Evolutionary conservation across 2,113 vertebrate genomes (phyloP), one percentile per base, ranked within the genome.

Genomic region (Mustela nigripes): DNA sequence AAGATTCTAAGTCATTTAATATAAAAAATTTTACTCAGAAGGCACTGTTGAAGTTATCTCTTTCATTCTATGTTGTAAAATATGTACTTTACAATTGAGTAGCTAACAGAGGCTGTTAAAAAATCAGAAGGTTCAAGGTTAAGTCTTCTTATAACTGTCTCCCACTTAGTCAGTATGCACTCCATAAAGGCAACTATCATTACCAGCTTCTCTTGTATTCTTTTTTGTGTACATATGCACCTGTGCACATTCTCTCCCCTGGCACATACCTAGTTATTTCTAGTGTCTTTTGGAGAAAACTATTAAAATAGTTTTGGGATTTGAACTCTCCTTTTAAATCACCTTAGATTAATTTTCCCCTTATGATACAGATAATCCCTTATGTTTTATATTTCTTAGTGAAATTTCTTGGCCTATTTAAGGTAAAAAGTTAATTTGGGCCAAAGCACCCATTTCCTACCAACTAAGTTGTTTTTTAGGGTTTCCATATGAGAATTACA

Each of bases 381-480:
- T 76, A 24, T 87, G 14, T 95, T 94, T 92, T 91, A 67, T 63
- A 96, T 94, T 90, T 96, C 48, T 60, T 93, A 80, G 50, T 90
- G 67, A 95, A 86, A 39, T 97, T 71, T 94, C 62, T 97, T 97
- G 63, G 58, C 12, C 84, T 92, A 60, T 62, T 94, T 92, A 94
- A 87, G 87, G 24, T 83, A 73, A 73, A 87, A 93, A 90, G 22
- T 91, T 96, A 86, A 50, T 82, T 89, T 82, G 36, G 21, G 39
- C 24, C 53, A 82, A 79, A 94, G 45, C n/a, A 81, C 16, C 10
- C 21, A 22, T 42, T 71, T 95, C 50, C 28, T 88, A 84, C 18
- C 39, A 93, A 89, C 31, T 84, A n/a, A 6, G n/a, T 91, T 92
- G 19, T 36, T 85, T 86, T 96, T 94, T 89, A 76, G 14, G 4